These are phyloP conservation scores for Eudasyphora cyanicolor DNA, from an alignment of 2,888 invertebrate species.

Conservation along the genomic window DNA sequence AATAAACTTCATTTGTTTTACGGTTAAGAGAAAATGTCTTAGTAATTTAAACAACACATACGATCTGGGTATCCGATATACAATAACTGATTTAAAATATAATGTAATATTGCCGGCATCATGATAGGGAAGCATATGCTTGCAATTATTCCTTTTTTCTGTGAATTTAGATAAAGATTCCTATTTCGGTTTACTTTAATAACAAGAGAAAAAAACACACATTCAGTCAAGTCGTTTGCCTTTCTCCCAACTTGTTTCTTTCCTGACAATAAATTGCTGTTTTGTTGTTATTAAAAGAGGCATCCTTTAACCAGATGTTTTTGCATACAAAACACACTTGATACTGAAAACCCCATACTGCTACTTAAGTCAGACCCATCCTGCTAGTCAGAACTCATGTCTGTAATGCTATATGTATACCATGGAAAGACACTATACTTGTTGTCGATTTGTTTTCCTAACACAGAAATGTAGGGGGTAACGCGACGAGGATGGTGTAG, in stretches of 20 bases:
- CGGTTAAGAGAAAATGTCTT: too few relatives aligned
- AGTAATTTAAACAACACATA: too few relatives aligned
- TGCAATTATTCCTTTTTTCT: neutral
- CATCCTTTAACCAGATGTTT: slow-evolving; percentile 28
- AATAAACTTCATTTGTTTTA: too few relatives aligned
- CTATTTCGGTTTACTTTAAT: neutral
- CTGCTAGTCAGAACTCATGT: neutral
- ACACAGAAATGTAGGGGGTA: neutral
- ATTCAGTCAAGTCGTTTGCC: neutral
- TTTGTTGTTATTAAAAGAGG: slow-evolving; percentile 19
- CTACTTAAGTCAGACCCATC: neutral
- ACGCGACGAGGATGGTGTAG: neutral
- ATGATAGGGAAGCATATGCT: neutral
- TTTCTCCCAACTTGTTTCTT: neutral
- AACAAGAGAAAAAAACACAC: too few relatives aligned
- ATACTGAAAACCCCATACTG: neutral
- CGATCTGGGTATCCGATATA: too few relatives aligned
- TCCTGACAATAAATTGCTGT: slow-evolving; percentile 30
- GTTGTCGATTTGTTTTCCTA: slow-evolving; percentile 29
- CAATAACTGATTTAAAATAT: too few relatives aligned
- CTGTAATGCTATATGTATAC: neutral
- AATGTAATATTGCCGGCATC: too few relatives aligned
- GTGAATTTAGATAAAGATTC: neutral
- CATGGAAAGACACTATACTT: neutral
- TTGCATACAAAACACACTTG: neutral